Conservation (phyloP, 2,888 invertebrate species). For the Torymus tubicola region DNA sequence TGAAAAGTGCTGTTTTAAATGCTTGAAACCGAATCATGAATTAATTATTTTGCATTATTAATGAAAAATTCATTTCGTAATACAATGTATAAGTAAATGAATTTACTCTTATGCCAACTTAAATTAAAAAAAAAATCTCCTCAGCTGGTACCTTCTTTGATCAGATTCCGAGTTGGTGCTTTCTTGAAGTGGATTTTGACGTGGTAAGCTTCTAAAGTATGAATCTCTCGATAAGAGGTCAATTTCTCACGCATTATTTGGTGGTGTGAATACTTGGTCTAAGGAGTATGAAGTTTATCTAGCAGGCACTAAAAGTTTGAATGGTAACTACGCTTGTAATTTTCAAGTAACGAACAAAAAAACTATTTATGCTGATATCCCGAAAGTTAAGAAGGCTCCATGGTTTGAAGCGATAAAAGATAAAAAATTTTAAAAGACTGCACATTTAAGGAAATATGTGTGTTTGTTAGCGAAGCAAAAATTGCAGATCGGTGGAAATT, state of each 20-base stretch:
- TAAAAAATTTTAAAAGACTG: slow-evolving; percentile 30
- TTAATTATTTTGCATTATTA: slow-evolving; percentile 63
- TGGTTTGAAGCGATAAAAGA: slow-evolving; percentile 57
- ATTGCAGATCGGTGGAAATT: slow-evolving; percentile 67
- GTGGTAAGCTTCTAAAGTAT: slow-evolving; percentile 59
- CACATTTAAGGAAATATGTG: background rate
- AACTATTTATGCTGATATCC: slow-evolving; percentile 54
- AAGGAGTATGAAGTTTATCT: slow-evolving; percentile 56
- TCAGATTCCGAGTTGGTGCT: too few species aligned
- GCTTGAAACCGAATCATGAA: slow-evolving; percentile 61
- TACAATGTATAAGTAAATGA: too few species aligned
- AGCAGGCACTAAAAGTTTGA: slow-evolving; percentile 54
- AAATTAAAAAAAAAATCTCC: too few species aligned
- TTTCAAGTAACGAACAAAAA: slow-evolving; percentile 59
- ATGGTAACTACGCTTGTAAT: slow-evolving; percentile 58
- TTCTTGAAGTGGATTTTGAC: slow-evolving; percentile 58
- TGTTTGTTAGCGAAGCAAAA: slow-evolving; percentile 59
- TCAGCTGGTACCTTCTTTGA: too few species aligned
- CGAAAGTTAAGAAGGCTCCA: slow-evolving; percentile 45
- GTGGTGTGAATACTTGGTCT: slow-evolving; percentile 54
- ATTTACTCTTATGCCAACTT: too few species aligned
- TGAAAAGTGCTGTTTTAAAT: slow-evolving; percentile 62
- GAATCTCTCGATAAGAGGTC: slow-evolving; percentile 48
- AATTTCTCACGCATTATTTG: slow-evolving; percentile 61
- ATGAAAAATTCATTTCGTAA: too few species aligned